These are phyloP conservation scores for Oscheius onirici DNA, from an alignment of 2,888 invertebrate species.

Conservation along the genomic window DNA sequence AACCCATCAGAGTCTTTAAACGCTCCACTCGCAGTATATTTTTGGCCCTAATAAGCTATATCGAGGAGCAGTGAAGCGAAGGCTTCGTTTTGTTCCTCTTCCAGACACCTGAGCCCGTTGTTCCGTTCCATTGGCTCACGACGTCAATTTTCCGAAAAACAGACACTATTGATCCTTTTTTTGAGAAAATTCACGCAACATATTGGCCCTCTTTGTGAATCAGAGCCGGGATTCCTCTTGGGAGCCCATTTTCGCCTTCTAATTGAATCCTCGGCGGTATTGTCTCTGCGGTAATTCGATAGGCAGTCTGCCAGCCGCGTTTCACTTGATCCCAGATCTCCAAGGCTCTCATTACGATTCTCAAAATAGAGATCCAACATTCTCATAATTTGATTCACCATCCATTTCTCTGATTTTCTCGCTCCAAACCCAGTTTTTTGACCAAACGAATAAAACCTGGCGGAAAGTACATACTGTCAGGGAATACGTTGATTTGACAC, in stretches of 20 bases:
- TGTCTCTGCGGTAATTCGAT: constrained; percentile 32
- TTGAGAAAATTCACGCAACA: constrained; percentile 17
- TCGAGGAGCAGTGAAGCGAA: constrained; percentile 16
- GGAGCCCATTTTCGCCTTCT: constrained; percentile 31
- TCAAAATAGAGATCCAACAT: constrained; percentile 1
- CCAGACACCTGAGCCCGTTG: constrained; percentile 26
- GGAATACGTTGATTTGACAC: constrained; percentile 5
- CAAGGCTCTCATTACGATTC: constrained; percentile 27
- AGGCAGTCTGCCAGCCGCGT: constrained; percentile 33
- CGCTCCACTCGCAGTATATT: neutral
- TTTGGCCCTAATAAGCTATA: constrained; percentile 14
- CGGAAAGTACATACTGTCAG: neutral
- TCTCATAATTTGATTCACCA: neutral
- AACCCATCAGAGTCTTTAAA: neutral
- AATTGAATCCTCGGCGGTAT: constrained; percentile 32
- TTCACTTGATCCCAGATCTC: constrained; percentile 33
- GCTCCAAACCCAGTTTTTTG: neutral
- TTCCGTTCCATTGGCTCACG: neutral
- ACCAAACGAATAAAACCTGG: neutral
- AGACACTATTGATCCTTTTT: constrained; percentile 14
- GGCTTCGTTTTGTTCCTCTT: constrained; percentile 26
- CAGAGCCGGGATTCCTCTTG: constrained; percentile 29
- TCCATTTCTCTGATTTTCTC: neutral
- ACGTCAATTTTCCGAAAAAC: neutral
- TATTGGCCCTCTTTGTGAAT: constrained; percentile 27